Evolutionary conservation across 2,113 vertebrate species (phyloP), one percentile per base, ranked within the genome.

Genomic region (Phylloscopus trochiloides): DNA sequence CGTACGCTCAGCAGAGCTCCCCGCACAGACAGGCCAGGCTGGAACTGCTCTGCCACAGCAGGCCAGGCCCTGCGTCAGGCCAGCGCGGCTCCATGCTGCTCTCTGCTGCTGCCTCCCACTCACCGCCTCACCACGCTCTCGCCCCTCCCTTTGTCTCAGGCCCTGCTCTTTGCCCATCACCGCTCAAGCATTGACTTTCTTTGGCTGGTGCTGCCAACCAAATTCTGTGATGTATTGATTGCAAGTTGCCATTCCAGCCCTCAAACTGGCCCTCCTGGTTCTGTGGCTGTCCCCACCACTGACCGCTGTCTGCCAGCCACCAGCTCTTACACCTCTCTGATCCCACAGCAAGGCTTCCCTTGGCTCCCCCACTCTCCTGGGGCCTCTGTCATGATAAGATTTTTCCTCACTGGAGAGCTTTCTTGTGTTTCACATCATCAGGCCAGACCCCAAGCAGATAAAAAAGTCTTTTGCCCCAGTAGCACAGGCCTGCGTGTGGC

Each of bases 61-160:
- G 79, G 57, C 74, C 83, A 6, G 70, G 76, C 42, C 70, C 63
- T 6, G 43, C 21, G 2, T 1, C n/a, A 10, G 75, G n/a, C 34
- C 97, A 96, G 93, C 95, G 18, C 71, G 11, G 97, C 98, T 98
- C 98, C 97, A 94, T 96, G 97, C 97, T 98, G 98, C 98, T 98
- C 98, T 83, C 98, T 98, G 74, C 98, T 97, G 97, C 97, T 97
- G 97, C 80, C 91, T 97, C 93, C 90, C 50, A 3, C 68, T 90
- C 92, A 62, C 31, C 91, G 79, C 48, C 86, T 75, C 38, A 3
- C 10, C 70, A 2, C 3, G 3, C 61, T 36, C 55, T 13, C 31
- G 1, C 54, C 45, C 43, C 55, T 70, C 55, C 32, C 57, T 91
- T 89, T 91, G 92, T 78, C 72, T 70, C 40, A 5, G 38, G 40